Conservation (phyloP, 2,797 vertebrate species). For the Chromobotia macracanthus region DNA sequence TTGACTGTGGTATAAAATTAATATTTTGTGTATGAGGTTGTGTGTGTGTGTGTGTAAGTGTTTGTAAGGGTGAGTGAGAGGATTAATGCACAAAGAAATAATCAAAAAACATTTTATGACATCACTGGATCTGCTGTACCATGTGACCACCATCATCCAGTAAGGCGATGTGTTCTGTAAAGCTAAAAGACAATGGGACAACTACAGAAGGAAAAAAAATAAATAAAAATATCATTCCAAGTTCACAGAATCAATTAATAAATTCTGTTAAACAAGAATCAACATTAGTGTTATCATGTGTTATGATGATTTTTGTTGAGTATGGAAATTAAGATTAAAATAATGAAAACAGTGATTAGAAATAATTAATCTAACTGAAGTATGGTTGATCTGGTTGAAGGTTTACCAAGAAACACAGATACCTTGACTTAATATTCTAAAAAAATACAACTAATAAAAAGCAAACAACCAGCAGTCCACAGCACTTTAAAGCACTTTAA, state of each 20-base stretch:
- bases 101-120: conserved; percentile 47
- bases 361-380: conserved; percentile 50
- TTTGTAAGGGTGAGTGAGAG: conserved; percentile 20
- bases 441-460: not conserved
- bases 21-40: conserved; percentile 28
- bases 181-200: conserved; percentile 24
- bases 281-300: conserved; percentile 43
- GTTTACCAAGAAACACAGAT: conserved; percentile 63
- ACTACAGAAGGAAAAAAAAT: not conserved
- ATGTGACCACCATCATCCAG: conserved; percentile 48
- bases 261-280: conserved; percentile 36
- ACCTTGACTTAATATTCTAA: conserved; percentile 59
- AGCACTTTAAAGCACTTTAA: too few species aligned
- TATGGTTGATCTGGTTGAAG: conserved; percentile 59
- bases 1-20: conserved; percentile 47
- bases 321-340: conserved; percentile 24
- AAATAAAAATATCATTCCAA: conserved; percentile 28
- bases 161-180: conserved; percentile 37
- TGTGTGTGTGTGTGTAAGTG: conserved; percentile 41
- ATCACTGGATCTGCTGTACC: conserved; percentile 33
- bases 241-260: conserved; percentile 24
- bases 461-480: too few species aligned
- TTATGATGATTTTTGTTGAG: conserved; percentile 44
- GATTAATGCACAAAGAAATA: conserved; percentile 27
- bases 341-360: conserved; percentile 39